These are phyloP conservation scores for Eupithecia pulchellata DNA, from an alignment of 2,888 invertebrate species.

Conservation along the genomic window DNA sequence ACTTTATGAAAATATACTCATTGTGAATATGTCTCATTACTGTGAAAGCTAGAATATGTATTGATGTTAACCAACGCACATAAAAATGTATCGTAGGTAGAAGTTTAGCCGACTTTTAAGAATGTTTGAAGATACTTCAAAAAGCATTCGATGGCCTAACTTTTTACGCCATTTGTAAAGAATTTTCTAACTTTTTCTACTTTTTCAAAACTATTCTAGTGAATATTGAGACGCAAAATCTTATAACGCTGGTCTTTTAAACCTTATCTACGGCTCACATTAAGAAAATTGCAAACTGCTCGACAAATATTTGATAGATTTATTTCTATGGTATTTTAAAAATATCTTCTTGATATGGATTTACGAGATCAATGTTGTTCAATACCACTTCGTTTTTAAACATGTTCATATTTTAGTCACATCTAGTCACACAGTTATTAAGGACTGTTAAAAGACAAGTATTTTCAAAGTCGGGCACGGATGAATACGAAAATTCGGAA, in stretches of 20 bases:
- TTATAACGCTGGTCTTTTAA: neutral
- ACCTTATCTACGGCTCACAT: neutral
- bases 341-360: neutral
- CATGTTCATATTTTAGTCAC: slow-evolving; percentile 52
- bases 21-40: slow-evolving; percentile 17
- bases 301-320: neutral
- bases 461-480: slow-evolving; percentile 24
- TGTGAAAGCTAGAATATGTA: slow-evolving; percentile 7
- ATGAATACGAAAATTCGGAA: slow-evolving; percentile 22
- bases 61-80: slow-evolving; percentile 25
- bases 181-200: slow-evolving; percentile 60
- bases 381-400: slow-evolving; percentile 10
- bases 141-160: slow-evolving; percentile 33
- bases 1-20: slow-evolving; percentile 21
- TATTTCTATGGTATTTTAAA: neutral
- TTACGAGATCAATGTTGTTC: neutral
- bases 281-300: neutral
- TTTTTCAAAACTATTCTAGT: slow-evolving; percentile 64
- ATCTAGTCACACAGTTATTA: slow-evolving; percentile 73
- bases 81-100: slow-evolving; percentile 13
- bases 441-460: slow-evolving; percentile 75
- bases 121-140: slow-evolving; percentile 15
- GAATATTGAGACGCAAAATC: neutral
- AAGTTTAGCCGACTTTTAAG: slow-evolving; percentile 3
- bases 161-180: slow-evolving; percentile 26